A percentile compares a stretch with the other conserved stretches of the same genome.
These are phyloP conservation scores for Colius striatus DNA, from an alignment of 2,113 vertebrate species.

Conservation along the genomic window DNA sequence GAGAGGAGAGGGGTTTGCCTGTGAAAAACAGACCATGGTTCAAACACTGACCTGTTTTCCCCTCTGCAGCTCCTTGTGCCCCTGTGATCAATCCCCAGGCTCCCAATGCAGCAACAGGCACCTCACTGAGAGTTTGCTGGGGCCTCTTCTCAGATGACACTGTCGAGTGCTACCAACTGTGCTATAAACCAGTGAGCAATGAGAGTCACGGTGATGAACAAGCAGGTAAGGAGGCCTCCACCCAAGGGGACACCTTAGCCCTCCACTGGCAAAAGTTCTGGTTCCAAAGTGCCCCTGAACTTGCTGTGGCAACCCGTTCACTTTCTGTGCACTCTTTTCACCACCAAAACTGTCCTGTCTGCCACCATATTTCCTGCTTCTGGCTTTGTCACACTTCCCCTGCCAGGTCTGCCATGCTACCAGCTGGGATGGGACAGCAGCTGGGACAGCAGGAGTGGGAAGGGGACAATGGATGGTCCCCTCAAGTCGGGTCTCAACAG, in stretches of 20 bases:
- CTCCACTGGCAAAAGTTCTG: not conserved
- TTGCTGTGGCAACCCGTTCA: not conserved
- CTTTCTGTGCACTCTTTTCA: not conserved
- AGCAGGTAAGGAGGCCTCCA: slow-evolving; percentile 74
- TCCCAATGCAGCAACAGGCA: slow-evolving; percentile 86
- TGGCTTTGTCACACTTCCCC: not conserved
- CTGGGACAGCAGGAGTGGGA: not conserved
- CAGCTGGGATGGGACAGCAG: not conserved
- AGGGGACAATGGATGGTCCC: not conserved
- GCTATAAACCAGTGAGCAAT: slow-evolving; percentile 82
- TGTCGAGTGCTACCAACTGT: slow-evolving; percentile 88
- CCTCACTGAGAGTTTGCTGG: slow-evolving; percentile 91
- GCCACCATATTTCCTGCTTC: not conserved
- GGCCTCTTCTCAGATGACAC: slow-evolving; percentile 93
- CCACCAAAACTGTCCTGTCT: not conserved
- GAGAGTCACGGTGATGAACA: slow-evolving; percentile 59
- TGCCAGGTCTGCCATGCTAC: not conserved
- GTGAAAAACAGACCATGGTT: not conserved
- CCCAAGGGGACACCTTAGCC: not conserved
- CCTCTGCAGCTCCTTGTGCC: slow-evolving; percentile 87
- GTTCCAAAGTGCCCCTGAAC: not conserved
- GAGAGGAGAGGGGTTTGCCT: not conserved
- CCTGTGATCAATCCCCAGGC: slow-evolving; percentile 93
- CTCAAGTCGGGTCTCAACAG: not conserved
- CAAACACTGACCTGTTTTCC: not conserved